phyloP scores from a whole-genome alignment of 2,888 invertebrate species.

The Brassicogethes aeneus region DNA sequence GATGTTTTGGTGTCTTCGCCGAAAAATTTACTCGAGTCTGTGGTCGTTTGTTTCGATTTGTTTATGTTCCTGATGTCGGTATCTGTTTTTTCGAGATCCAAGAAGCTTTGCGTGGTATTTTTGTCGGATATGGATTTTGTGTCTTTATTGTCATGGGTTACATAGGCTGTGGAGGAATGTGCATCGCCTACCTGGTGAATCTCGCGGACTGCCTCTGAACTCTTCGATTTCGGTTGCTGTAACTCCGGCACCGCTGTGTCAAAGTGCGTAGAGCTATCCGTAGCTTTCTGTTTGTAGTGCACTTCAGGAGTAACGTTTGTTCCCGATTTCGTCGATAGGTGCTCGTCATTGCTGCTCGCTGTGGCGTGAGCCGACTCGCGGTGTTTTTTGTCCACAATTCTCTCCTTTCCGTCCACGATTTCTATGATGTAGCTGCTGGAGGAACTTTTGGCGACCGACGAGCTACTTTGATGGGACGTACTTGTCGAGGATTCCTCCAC shows the following conservation, averaged over 20 bases:
- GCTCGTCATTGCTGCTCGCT: conserved; percentile 41
- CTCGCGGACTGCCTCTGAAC: conserved; percentile 41
- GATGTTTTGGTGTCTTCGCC: conserved; percentile 1
- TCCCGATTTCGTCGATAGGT: conserved; percentile 46
- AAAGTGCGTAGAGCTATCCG: conserved; percentile 47
- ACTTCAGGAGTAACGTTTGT: conserved; percentile 50
- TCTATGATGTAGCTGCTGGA: conserved; percentile 58
- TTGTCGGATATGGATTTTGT: conserved; percentile 15
- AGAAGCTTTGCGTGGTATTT: conserved; percentile 10
- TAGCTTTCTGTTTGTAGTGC: conserved; percentile 45
- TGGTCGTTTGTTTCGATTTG: conserved; percentile 8
- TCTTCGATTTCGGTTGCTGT: conserved; percentile 36
- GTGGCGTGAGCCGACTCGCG: conserved; percentile 42
- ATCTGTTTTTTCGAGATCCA: conserved; percentile 17
- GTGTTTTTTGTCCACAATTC: conserved; percentile 49
- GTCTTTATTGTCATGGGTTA: conserved; percentile 17
- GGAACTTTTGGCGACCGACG: conserved; percentile 50
- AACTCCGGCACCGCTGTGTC: conserved; percentile 49
- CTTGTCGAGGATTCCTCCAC: conserved; percentile 30
- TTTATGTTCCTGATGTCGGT: conserved; percentile 7
- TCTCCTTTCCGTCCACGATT: conserved; percentile 56
- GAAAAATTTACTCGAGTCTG: conserved; percentile 3
- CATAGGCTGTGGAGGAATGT: conserved; percentile 25
- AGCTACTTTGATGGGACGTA: conserved; percentile 45
- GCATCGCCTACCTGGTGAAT: conserved; percentile 36